phyloP scores from a whole-genome alignment of 2,113 vertebrate species.

The Bambusicola thoracicus region DNA sequence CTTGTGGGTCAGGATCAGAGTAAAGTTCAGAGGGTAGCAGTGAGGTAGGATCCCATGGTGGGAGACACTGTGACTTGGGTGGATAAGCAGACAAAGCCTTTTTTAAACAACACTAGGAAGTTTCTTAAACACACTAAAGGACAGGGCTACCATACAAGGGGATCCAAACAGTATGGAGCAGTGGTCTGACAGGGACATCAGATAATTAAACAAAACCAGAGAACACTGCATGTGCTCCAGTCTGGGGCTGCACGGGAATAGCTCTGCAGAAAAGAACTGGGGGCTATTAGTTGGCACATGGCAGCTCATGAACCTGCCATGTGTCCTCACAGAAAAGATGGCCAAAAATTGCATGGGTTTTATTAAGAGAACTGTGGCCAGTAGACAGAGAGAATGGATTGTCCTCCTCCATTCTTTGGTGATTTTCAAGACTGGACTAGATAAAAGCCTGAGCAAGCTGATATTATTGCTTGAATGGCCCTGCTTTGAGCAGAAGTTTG shows the following conservation, averaged over 20 bases:
- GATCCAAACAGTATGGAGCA: background rate
- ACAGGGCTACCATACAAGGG: background rate
- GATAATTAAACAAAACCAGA: background rate
- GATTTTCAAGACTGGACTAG: background rate
- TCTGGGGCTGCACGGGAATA: background rate
- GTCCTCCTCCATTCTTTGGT: background rate
- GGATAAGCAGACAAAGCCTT: background rate
- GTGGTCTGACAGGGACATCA: background rate
- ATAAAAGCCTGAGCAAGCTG: background rate
- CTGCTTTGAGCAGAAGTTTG: background rate
- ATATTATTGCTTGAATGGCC: background rate
- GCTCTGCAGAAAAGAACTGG: background rate
- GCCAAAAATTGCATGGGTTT: too few species aligned
- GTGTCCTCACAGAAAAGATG: background rate
- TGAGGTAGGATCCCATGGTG: background rate
- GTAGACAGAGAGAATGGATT: background rate
- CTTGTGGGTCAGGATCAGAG: background rate
- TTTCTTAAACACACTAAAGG: background rate
- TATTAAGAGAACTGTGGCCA: background rate
- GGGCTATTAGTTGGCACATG: background rate
- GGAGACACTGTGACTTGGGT: accelerated
- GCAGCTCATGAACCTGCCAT: background rate
- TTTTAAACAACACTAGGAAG: background rate
- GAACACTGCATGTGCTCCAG: background rate
- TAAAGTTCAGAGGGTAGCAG: background rate